phyloP scores from a whole-genome alignment of 2,113 vertebrate genomes.

The Thalassarche chlororhynchos region DNA sequence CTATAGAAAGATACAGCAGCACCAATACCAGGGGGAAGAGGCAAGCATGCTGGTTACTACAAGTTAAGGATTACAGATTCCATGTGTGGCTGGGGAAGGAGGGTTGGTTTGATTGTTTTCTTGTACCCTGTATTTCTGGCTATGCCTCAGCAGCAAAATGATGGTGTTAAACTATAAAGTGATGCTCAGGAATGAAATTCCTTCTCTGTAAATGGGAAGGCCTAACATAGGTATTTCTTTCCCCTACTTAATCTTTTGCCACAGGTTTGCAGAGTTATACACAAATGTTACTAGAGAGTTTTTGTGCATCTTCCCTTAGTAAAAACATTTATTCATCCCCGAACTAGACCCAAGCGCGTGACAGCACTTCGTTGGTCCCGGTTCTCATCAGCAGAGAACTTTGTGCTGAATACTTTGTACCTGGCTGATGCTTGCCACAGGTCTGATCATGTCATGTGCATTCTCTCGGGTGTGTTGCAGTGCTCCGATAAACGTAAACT shows the following conservation, averaged over 20 bases:
- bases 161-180: background rate
- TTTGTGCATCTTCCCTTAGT: background rate
- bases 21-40: background rate
- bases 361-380: fast-evolving
- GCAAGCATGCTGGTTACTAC: background rate
- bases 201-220: background rate
- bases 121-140: background rate
- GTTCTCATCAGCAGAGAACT: fast-evolving
- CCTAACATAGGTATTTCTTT: background rate
- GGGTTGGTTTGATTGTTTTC: background rate
- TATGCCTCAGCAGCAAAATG: background rate
- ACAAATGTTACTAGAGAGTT: background rate
- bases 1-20: slow-evolving; percentile 35
- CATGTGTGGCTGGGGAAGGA: background rate
- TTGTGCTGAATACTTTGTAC: background rate
- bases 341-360: fast-evolving
- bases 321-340: background rate
- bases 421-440: slow-evolving; percentile 77
- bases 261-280: background rate
- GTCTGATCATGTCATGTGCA: slow-evolving; percentile 68
- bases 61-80: background rate
- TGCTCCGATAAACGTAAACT: slow-evolving; percentile 77
- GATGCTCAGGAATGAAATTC: background rate
- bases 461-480: slow-evolving; percentile 76
- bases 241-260: background rate